phyloP scores from a whole-genome alignment of 2,113 vertebrate species.

The Halcyon senegalensis region DNA sequence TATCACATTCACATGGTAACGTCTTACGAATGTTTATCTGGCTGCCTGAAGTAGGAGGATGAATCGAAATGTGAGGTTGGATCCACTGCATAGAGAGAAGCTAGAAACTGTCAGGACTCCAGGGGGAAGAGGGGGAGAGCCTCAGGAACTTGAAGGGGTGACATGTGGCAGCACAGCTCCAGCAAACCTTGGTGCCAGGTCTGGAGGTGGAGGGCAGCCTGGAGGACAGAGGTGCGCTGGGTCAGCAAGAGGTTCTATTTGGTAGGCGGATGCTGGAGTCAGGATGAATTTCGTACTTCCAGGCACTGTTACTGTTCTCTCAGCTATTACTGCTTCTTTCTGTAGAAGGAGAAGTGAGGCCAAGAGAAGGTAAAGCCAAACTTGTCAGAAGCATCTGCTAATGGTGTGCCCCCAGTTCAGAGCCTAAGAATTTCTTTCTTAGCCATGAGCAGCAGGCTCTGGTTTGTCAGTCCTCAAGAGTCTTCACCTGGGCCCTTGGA shows the following conservation, averaged over 20 bases:
- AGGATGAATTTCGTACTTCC: fast-evolving
- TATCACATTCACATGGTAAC: neutral
- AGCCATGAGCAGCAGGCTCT: neutral
- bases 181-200: neutral
- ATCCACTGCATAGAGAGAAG: neutral
- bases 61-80: neutral
- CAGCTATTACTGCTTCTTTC: neutral
- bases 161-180: neutral
- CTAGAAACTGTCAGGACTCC: neutral
- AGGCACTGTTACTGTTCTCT: neutral
- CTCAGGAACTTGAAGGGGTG: fast-evolving
- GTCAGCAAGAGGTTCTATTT: neutral
- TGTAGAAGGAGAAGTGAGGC: neutral
- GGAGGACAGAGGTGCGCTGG: fast-evolving
- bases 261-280: neutral
- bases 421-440: neutral
- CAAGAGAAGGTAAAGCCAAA: neutral
- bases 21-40: neutral
- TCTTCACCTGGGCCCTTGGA: neutral
- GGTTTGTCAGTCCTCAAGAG: neutral
- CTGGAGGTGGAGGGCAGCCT: neutral
- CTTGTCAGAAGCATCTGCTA: neutral
- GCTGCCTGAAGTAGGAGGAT: neutral
- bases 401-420: neutral
- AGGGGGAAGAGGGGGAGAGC: neutral